Evolutionary conservation across 2,113 vertebrate species (phyloP), one percentile per base, ranked within the genome.

Genomic region (Cottus gobio): DNA sequence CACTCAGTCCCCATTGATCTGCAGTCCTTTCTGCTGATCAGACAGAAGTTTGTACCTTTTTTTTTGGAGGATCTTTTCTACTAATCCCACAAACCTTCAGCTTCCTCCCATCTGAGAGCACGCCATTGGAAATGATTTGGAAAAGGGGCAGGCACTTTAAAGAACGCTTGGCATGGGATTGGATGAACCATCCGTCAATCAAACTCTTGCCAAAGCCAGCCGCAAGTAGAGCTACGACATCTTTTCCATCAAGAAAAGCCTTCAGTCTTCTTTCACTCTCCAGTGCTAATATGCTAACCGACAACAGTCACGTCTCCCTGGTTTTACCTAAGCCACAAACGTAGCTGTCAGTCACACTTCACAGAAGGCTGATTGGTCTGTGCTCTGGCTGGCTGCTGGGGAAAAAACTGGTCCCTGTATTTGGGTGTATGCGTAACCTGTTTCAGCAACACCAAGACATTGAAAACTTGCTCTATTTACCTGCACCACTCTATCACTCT

Each of bases 1-100:
- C 58, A 16, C 52, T 39, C 62, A 39, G 71, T 56, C 69, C 85
- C 71, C 78, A 92, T 85, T 91, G 89, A 94, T 91, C 90, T 83
- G 36, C 42, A 46, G 71, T 77, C 69, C 67, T 71, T 88, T 79
- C 82, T 75, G 76, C 80, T 85, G 85, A 92, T 85, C 85, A 89
- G 84, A 87, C 83, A 84, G 67, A 88, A 85, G 71, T 89, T 87
- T 84, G 56, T 61, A 65, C 66, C 11, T 64, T 82, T 90, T 92
- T 72, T 83, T 78, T 54, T 69, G 42, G 11, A 50, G 39, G 56
- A 77, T 90, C 70, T 80, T 80, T 82, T 68, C 20, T 37, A 30
- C 36, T 60, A 61, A 69, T 77, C 68, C 54, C 28, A 68, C 44
- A 66, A 71, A 7, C 36, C 60, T 82, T 34, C 57, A 37, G 44